Base-by-base conservation (phyloP, 2,113 vertebrate species). In the Xerus inauris region DNA sequence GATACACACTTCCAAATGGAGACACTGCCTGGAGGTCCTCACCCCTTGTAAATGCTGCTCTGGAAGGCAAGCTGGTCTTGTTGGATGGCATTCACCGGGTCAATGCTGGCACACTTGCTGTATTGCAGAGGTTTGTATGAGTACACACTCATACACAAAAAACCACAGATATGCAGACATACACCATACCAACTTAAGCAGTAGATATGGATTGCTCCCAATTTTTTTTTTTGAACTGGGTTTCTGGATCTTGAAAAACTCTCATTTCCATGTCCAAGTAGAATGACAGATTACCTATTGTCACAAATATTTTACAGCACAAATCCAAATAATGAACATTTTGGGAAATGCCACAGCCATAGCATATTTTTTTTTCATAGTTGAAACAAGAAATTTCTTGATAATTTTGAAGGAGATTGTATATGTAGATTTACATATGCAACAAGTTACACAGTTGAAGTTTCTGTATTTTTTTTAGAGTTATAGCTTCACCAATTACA, bases 11-110 rank as follows among this genome's bases (percentile, higher is more conserved):
- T 83, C 99, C 99, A 0, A 99, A 99, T 38, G 99, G 99, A 87
- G 99, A 99, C 98, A 99, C 99, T 6, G 99, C 99, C 24, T 99
- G 99, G 99, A 98, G 99, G 92, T 98, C 99, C 0, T 99, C 99
- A 0, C 99, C 99, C 0, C 99, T 99, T 26, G 99, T 99, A 91
- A 99, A 97, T 3, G 99, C 99, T 35, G 99, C 99, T 69, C 98
- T 99, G 57, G 99, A 99, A 95, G 99, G 99, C 81, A 99, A 99
- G 92, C 99, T 99, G 82, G 99, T 99, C 67, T 93, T 99, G 69
- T 98, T 99, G 83, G 99, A 99, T 0, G 99, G 99, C 28, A 99
- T 99, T 86, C 99, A 99, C 97, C 98, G 99, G 14, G 99, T 99
- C 95, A 99, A 99, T 94, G 98, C 99, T 14, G 99, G 99, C 89